These are phyloP conservation scores for Oasisia sp. DNA, from an alignment of 2,888 invertebrate genomes.

Conservation along the genomic window DNA sequence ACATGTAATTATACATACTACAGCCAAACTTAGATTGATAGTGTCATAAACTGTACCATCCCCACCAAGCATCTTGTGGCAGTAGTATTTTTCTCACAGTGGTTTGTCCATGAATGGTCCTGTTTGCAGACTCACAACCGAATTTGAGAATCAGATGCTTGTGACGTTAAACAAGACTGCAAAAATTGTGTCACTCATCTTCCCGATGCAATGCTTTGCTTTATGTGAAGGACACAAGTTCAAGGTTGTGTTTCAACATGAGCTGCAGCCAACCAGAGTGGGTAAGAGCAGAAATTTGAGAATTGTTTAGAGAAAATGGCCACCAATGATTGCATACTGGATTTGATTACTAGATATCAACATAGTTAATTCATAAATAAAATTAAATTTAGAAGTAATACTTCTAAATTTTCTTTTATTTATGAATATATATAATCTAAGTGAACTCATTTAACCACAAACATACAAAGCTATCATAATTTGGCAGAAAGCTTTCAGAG, in stretches of 20 bases:
- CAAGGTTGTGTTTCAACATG: constrained; percentile 58
- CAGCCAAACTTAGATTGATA: not conserved
- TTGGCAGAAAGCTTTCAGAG: too few species aligned
- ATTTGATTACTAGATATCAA: too few species aligned
- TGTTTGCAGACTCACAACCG: constrained; percentile 54
- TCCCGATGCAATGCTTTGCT: constrained; percentile 64
- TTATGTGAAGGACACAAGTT: constrained; percentile 59
- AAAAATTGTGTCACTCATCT: constrained; percentile 56
- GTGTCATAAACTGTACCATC: not conserved
- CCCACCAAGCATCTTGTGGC: not conserved
- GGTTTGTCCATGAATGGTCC: not conserved
- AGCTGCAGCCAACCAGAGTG: constrained; percentile 52
- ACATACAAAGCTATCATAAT: too few species aligned
- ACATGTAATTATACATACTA: constrained; percentile 17
- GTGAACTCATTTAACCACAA: too few species aligned
- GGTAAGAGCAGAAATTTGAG: constrained; percentile 41
- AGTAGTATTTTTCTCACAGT: not conserved
- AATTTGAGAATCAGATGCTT: constrained; percentile 59
- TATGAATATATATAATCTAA: too few species aligned
- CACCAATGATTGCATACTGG: too few species aligned
- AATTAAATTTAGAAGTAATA: too few species aligned
- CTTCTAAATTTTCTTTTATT: too few species aligned
- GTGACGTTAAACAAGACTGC: constrained; percentile 61
- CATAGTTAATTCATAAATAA: too few species aligned
- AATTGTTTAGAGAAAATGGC: too few species aligned